These are phyloP conservation scores for Catocala fraxini DNA, from an alignment of 2,888 invertebrate species.

Conservation along the genomic window DNA sequence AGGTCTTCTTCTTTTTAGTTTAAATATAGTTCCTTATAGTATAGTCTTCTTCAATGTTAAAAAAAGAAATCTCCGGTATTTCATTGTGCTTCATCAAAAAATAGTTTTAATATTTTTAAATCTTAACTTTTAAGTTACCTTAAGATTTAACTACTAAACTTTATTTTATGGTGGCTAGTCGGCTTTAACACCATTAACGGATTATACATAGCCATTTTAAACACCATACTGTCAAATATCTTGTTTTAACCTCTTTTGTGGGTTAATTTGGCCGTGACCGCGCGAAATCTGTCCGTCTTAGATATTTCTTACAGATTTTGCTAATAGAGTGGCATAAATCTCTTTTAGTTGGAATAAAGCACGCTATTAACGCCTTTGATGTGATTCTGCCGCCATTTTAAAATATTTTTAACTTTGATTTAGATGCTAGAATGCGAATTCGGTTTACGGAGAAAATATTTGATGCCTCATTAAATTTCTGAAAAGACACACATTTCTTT, in stretches of 20 bases:
- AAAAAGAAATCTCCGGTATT: too few species aligned
- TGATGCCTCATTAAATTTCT: neutral
- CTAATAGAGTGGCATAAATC: slow-evolving; percentile 49
- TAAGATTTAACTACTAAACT: too few species aligned
- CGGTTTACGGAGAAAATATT: neutral
- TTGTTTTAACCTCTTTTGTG: slow-evolving; percentile 36
- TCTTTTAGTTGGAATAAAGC: slow-evolving; percentile 34
- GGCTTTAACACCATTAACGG: slow-evolving; percentile 29
- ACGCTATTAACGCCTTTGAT: slow-evolving; percentile 37
- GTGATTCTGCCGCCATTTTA: slow-evolving; percentile 15
- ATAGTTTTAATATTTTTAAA: too few species aligned
- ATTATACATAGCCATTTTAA: slow-evolving; percentile 55
- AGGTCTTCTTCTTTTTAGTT: too few species aligned
- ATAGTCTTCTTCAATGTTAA: too few species aligned
- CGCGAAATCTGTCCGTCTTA: slow-evolving; percentile 54
- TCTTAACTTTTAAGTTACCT: too few species aligned
- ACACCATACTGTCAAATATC: slow-evolving; percentile 34
- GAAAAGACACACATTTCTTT: neutral
- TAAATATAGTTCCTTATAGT: too few species aligned
- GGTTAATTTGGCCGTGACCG: slow-evolving; percentile 56
- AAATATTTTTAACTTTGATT: slow-evolving; percentile 3
- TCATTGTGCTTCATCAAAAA: too few species aligned
- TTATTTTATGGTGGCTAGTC: too few species aligned
- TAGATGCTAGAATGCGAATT: neutral
- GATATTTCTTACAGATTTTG: slow-evolving; percentile 28